Evolutionary conservation across 2,888 invertebrate species (phyloP), one percentile per base, ranked within the genome.

Genomic region (Cantharis rustica): DNA sequence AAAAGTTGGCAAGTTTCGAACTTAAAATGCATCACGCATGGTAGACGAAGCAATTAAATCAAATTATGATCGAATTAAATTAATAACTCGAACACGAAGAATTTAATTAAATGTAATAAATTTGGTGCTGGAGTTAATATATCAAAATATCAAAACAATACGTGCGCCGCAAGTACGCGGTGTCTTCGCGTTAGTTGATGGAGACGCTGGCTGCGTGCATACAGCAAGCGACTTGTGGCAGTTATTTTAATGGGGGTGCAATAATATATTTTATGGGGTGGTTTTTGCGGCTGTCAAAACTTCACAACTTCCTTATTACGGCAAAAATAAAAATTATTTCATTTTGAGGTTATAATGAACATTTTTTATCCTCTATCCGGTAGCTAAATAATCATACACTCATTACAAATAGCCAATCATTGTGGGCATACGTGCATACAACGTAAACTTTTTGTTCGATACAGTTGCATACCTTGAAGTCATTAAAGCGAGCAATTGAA

Each of bases 211-310:
- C 31, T 27, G 70, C 31, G 61, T 66, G 26, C 63, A 47, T 27
- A 70, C 68, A 64, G 64, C 63, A 69, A 11, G 64, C 17, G 47
- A 68, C 70, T 69, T 68, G 64, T 62, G 73, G 75, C 78, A 71
- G 78, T 78, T 78, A 78, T 75, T 78, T 78, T 79, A 79, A 76
- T 79, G 76, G 79, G 76, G 78, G 76, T 71, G 79, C 76, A 69
- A 76, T 47, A 47, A 47, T 79, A 79, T 76, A 79, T 75, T 79
- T 79, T 79, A 79, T 79, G 72, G 79, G 79, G 79, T 64, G 79
- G 79, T 79, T 79, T 63, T 16, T 79, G 79, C 76, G 79, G 79
- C 76, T 76, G 26, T 69, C 68, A 69, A 27, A n/a, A 77, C 77
- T 74, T 77, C 77, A 72, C 74, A 77, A 77, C 76, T 76, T 73